These are phyloP conservation scores for Cochlearius cochlearius DNA, from an alignment of 2,113 vertebrate genomes.

Conservation along the genomic window DNA sequence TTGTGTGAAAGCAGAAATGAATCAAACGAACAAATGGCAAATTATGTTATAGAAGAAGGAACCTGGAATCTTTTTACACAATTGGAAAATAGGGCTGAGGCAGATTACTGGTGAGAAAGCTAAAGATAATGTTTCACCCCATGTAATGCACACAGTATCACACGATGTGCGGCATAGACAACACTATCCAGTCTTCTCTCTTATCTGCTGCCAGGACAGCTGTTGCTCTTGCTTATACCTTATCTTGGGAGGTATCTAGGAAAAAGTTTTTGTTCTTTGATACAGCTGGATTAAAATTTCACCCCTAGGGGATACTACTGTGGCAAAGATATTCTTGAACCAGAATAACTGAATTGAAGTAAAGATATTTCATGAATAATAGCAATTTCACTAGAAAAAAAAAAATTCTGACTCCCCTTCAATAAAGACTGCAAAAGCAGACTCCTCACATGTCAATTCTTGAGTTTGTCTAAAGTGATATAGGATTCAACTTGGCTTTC, in stretches of 20 bases:
- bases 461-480: neutral
- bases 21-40: neutral
- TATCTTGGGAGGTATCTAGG: neutral
- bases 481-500: neutral
- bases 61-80: neutral
- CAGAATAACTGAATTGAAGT: neutral
- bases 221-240: neutral
- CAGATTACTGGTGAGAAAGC: neutral
- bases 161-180: fast-evolving
- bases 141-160: neutral
- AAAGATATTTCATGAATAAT: neutral
- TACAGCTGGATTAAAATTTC: neutral
- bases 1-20: neutral
- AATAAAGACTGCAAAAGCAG: neutral
- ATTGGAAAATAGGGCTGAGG: neutral
- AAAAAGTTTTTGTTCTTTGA: neutral
- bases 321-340: neutral
- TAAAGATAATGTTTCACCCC: neutral
- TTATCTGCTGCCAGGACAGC: neutral
- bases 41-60: neutral
- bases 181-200: neutral
- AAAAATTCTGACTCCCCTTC: neutral
- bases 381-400: neutral
- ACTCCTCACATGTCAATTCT: neutral
- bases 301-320: neutral